Evolutionary conservation across 1,140 invertebrate species (phyloP).

Genomic region (Sycophila sp.): DNA sequence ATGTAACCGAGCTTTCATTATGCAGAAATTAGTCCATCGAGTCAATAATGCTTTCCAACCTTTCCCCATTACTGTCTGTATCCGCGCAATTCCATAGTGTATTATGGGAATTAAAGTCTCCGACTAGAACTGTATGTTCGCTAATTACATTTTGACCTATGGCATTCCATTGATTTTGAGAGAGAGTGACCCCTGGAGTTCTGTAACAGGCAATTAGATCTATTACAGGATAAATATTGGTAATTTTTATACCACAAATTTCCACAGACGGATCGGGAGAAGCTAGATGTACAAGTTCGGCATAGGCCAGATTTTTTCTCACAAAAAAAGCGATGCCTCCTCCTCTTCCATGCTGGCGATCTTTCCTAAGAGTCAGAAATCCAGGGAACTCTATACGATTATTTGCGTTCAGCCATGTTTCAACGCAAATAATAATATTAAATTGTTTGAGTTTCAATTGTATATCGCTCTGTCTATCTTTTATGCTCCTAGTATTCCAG

Average conservation of each 20-base stretch:
- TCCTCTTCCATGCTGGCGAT: not conserved
- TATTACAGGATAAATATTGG: not conserved
- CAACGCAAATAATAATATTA: slow-evolving; percentile 14
- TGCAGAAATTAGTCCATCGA: not conserved
- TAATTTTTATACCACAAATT: slow-evolving; percentile 3
- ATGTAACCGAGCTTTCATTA: not conserved
- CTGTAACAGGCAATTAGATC: slow-evolving; percentile 20
- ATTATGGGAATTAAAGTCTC: slow-evolving; percentile 32
- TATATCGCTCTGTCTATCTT: not conserved
- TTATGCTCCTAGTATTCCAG: slow-evolving; percentile 7
- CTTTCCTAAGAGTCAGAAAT: not conserved
- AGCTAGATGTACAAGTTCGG: not conserved
- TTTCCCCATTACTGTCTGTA: slow-evolving; percentile 10
- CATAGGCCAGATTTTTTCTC: not conserved
- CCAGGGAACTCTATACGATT: not conserved
- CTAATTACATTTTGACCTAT: not conserved
- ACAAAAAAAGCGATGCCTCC: slow-evolving; percentile 8
- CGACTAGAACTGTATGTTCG: not conserved
- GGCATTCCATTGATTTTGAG: not conserved
- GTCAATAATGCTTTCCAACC: not conserved
- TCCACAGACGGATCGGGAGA: not conserved
- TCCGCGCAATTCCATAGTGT: slow-evolving; percentile 11
- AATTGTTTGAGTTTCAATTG: not conserved
- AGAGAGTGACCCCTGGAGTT: not conserved
- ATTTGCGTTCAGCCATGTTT: slow-evolving; percentile 13